Percentiles rank a stretch among this genome's conserved stretches.
Conservation (phyloP, 2,113 vertebrate species). For the Brachyhypopomus gauderio region DNA sequence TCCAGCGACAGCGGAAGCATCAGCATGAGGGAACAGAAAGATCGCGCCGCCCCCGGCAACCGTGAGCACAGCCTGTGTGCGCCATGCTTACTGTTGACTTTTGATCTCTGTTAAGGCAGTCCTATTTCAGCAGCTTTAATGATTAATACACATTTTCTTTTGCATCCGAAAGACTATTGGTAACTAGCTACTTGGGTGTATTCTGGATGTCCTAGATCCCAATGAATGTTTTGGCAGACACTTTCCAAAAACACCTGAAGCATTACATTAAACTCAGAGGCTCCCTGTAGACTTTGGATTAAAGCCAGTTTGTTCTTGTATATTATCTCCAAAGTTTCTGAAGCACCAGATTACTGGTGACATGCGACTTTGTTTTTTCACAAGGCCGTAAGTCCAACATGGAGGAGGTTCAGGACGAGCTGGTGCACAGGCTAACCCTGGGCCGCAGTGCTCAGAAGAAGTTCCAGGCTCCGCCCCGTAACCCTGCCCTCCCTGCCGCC, state of each 20-base stretch:
- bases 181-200: too few relatives aligned
- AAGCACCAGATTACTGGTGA: too few relatives aligned
- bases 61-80: slow-evolving; percentile 56
- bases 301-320: too few relatives aligned
- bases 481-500: slow-evolving; percentile 56
- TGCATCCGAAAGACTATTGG: too few relatives aligned
- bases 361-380: neutral
- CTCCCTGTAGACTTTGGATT: too few relatives aligned
- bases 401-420: slow-evolving; percentile 97
- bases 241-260: too few relatives aligned
- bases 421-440: slow-evolving; percentile 88
- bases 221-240: too few relatives aligned
- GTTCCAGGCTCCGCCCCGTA: slow-evolving; percentile 77
- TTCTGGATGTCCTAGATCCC: too few relatives aligned
- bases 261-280: too few relatives aligned
- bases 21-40: slow-evolving; percentile 74
- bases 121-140: too few relatives aligned
- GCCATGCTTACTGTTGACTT: neutral
- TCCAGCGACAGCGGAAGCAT: slow-evolving; percentile 78
- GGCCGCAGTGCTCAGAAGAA: slow-evolving; percentile 90
- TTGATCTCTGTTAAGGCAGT: neutral
- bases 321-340: too few relatives aligned
- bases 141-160: too few relatives aligned
- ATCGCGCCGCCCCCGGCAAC: slow-evolving; percentile 69
- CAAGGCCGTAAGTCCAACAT: slow-evolving; percentile 93